phyloP scores from a whole-genome alignment of 2,797 vertebrate genomes.

The Loriculus beryllinus region DNA sequence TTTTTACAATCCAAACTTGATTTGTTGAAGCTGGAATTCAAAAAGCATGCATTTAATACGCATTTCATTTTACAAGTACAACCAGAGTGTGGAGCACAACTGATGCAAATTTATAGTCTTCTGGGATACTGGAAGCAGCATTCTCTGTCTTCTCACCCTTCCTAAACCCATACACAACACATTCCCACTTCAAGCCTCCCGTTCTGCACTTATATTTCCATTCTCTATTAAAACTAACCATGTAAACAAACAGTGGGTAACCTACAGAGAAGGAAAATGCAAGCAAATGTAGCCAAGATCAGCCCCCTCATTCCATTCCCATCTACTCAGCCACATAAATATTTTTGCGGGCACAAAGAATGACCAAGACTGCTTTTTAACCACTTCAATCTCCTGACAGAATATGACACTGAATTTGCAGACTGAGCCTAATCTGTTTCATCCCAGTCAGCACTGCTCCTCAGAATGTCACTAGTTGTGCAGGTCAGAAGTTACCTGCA shows the following conservation, averaged over 20 bases:
- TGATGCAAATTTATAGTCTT: background rate
- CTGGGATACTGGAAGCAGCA: background rate
- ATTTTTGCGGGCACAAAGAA: slow-evolving; percentile 25
- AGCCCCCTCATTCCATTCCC: slow-evolving; percentile 22
- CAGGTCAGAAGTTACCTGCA: background rate
- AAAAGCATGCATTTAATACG: background rate
- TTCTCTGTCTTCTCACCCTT: background rate
- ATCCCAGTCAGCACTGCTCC: background rate
- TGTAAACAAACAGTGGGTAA: slow-evolving; percentile 12
- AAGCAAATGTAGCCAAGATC: background rate
- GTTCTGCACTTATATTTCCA: background rate
- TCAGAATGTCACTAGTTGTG: background rate
- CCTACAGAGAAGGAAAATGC: background rate
- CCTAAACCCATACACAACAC: background rate
- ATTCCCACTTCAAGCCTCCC: background rate
- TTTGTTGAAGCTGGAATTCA: background rate
- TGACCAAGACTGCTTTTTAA: background rate
- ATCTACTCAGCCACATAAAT: slow-evolving; percentile 11
- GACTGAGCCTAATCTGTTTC: background rate
- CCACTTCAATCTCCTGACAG: background rate
- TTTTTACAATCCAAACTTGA: background rate
- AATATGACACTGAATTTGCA: background rate
- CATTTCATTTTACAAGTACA: background rate
- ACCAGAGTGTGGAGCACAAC: background rate
- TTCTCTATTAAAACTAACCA: background rate